These are phyloP conservation scores for Aphaenogaster ashmeadi DNA, from an alignment of 1,140 invertebrate species.

Conservation along the genomic window DNA sequence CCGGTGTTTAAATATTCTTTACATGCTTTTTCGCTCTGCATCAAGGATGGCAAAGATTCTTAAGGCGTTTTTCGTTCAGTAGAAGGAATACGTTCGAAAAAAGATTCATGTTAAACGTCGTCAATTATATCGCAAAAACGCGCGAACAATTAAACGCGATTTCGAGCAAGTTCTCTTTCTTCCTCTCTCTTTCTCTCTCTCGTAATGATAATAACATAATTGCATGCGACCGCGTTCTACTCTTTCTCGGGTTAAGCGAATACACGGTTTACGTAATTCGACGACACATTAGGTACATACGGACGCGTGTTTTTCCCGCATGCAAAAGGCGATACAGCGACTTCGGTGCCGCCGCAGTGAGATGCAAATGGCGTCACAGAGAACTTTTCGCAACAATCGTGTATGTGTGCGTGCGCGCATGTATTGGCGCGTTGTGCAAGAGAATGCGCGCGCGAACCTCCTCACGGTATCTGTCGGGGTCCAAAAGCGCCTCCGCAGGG, in stretches of 20 bases:
- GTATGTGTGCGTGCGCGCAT: background rate
- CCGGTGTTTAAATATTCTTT: background rate
- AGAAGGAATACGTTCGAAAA: background rate
- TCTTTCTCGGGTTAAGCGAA: constrained; percentile 35
- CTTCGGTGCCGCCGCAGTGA: constrained; percentile 15
- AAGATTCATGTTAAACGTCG: constrained; percentile 6
- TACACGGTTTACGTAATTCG: constrained; percentile 49
- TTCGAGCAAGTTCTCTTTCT: background rate
- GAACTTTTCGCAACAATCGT: constrained; percentile 40
- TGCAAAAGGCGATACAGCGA: constrained; percentile 27
- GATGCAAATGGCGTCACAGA: constrained; percentile 54
- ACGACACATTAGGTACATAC: constrained; percentile 35
- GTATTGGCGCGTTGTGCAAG: constrained; percentile 45
- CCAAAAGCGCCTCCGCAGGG: constrained; percentile 42
- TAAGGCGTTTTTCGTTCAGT: background rate
- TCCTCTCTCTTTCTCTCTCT: background rate
- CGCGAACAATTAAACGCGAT: constrained; percentile 11
- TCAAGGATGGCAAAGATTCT: background rate
- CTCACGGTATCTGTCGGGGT: background rate
- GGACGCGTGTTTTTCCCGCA: constrained; percentile 38
- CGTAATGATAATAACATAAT: constrained; percentile 41
- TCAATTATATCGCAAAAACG: constrained; percentile 30
- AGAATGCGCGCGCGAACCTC: background rate
- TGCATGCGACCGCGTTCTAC: constrained; percentile 23
- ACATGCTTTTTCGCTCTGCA: background rate